A percentile compares a stretch with the other conserved stretches of the same genome.
These are phyloP conservation scores for Eupeodes corollae DNA, from an alignment of 1,140 invertebrate species.

Conservation along the genomic window DNA sequence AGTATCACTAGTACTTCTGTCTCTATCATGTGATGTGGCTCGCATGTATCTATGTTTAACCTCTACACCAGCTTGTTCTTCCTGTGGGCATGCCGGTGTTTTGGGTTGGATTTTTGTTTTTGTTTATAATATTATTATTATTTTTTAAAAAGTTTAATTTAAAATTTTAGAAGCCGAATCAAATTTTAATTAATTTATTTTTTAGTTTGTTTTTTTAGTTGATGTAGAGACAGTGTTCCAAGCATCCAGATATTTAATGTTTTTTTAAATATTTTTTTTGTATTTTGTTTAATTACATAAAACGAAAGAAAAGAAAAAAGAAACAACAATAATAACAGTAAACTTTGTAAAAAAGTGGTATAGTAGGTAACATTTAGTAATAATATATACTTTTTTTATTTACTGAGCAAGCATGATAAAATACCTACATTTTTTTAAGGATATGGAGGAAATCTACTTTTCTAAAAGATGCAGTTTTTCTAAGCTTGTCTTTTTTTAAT, in stretches of 20 bases:
- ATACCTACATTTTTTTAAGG: not conserved
- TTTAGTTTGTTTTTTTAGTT: no score
- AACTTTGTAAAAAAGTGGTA: not conserved
- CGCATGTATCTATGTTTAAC: slow-evolving; percentile 25
- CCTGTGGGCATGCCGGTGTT: slow-evolving; percentile 7
- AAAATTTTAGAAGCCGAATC: no score
- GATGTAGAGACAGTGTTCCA: no score
- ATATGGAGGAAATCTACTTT: no score
- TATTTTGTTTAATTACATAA: not conserved
- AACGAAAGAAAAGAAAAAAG: not conserved
- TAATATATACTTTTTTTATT: not conserved
- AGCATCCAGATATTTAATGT: no score
- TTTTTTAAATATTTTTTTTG: no score
- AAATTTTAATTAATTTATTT: no score
- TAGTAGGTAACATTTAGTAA: not conserved
- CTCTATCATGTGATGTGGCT: slow-evolving; percentile 16
- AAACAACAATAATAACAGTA: not conserved
- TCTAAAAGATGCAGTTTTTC: no score
- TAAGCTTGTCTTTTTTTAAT: no score
- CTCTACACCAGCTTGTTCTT: slow-evolving; percentile 24
- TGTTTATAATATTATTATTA: no score
- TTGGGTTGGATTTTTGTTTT: no score
- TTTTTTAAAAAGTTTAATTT: no score
- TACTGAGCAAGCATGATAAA: not conserved
- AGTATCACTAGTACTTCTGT: slow-evolving; percentile 20